A percentile compares a stretch with the other conserved stretches of the same genome.
These are phyloP conservation scores for Troilus luridus DNA, from an alignment of 2,888 invertebrate genomes.

Conservation along the genomic window DNA sequence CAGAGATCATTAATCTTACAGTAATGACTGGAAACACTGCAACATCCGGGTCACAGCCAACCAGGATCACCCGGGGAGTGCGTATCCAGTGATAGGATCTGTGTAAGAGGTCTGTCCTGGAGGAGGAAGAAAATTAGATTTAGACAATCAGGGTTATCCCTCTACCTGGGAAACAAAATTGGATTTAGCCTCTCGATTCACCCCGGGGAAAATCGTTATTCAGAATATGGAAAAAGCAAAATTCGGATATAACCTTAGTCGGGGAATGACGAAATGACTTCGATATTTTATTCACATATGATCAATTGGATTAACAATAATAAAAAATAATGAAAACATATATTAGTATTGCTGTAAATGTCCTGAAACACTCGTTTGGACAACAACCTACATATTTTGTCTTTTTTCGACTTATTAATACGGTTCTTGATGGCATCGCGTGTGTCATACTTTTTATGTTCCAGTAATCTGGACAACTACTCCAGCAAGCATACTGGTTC, in stretches of 20 bases:
- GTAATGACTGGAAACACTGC: neutral
- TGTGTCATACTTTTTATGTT: neutral
- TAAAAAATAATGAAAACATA: neutral
- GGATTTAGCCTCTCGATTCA: too few relatives aligned
- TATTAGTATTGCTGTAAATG: neutral
- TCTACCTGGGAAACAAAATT: neutral
- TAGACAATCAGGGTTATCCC: neutral
- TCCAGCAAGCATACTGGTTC: too few relatives aligned
- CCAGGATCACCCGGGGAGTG: neutral
- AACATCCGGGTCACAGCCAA: constrained; percentile 14
- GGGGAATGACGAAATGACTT: too few relatives aligned
- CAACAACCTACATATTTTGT: neutral
- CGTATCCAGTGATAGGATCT: neutral
- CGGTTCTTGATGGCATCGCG: neutral
- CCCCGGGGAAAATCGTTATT: too few relatives aligned
- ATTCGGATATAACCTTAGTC: too few relatives aligned
- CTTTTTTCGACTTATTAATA: neutral
- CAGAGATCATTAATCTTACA: neutral
- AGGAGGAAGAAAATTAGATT: neutral
- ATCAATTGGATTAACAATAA: too few relatives aligned
- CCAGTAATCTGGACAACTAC: neutral
- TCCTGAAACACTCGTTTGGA: neutral
- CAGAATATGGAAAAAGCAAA: too few relatives aligned
- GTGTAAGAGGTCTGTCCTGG: neutral
- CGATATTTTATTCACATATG: too few relatives aligned